A percentile compares a stretch with the other conserved stretches of the same genome.
Conservation (phyloP, 2,113 vertebrate species). For the Pachyramphus minor region DNA sequence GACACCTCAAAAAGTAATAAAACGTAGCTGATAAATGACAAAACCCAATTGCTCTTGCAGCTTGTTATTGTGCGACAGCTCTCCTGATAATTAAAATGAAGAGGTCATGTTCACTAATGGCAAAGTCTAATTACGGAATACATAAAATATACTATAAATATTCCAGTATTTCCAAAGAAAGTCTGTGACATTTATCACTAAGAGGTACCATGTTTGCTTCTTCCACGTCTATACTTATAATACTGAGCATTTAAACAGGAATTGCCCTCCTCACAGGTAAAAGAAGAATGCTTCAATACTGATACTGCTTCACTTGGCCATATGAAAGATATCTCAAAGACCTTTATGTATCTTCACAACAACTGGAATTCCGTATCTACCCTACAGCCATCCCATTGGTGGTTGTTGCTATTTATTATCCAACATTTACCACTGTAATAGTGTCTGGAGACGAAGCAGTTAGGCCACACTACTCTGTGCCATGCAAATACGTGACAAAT, state of each 20-base stretch:
- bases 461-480: neutral
- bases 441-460: neutral
- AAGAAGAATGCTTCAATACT: neutral
- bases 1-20: neutral
- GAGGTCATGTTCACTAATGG: neutral
- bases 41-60: neutral
- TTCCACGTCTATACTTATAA: neutral
- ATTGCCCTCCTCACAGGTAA: neutral
- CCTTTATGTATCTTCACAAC: neutral
- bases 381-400: neutral
- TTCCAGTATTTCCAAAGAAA: neutral
- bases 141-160: conserved; percentile 9
- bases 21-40: neutral
- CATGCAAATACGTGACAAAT: neutral
- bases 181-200: neutral
- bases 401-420: neutral
- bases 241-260: neutral
- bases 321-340: neutral
- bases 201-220: neutral
- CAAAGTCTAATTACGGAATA: neutral
- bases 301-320: neutral
- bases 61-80: neutral
- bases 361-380: neutral
- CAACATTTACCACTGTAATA: neutral
- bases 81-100: neutral